Base-by-base conservation (phyloP, 2,113 vertebrate genomes). In the Erinaceus europaeus region DNA sequence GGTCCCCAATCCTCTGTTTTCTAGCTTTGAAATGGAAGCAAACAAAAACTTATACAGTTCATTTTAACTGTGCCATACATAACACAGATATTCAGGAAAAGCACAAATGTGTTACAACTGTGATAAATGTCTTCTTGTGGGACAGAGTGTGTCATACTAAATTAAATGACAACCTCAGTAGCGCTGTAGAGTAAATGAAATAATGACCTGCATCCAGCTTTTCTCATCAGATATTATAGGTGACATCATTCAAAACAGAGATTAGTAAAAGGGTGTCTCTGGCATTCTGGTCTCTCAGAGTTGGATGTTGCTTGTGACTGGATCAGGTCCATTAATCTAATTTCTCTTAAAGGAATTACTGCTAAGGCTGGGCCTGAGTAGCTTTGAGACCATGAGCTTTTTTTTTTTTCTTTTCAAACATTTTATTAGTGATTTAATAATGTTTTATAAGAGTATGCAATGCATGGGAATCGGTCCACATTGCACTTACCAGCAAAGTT, bases 1-100 rank as follows among this genome's bases (percentile, higher is more conserved):
- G n/a, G n/a, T n/a, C n/a, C n/a, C n/a, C n/a, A 21, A 48, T 40
- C 71, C 17, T 74, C 27, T 59, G 38, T 87, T 72, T 94, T 75
- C 20, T 73, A 67, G 69, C 17, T 9, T 68, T 14, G 1, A 73
- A 36, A 29, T 91, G 10, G 5, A 6, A 3, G 2, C 46, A 65
- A 61, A 78, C 6, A 52, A 55, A 71, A 48, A n/a, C n/a, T 29
- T 32, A 71, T 27, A 32, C 25, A 84, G 44, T 40, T 15, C 32
- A 68, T 5, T 42, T 36, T 23, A 27, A 67, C 52, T 75, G 2
- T 20, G 44, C 23, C 4, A n/a, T 42, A 67, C 55, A 48, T 64
- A 38, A 52, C 3, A 15, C 38, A 73, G 40, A 44, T 81, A 55
- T 65, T 71, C 27, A 46, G 13, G 36, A 67, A 57, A 75, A 84